Evolutionary conservation across 2,888 invertebrate genomes (phyloP), one percentile per base, ranked within the genome.

Genomic region (Epirrhoe alternata): DNA sequence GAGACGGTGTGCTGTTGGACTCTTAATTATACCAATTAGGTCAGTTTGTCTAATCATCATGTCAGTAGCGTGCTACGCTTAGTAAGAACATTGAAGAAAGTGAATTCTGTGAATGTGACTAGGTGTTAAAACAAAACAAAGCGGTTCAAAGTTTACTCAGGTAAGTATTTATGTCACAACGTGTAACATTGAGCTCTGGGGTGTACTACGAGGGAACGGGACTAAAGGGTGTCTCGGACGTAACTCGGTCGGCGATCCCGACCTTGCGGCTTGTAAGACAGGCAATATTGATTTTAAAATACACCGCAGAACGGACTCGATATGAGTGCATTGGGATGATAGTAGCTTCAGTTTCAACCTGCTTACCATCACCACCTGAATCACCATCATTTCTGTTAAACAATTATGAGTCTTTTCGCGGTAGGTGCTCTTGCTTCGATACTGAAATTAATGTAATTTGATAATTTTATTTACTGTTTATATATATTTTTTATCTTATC

Each of bases 141-240:
- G 80, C 81, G 80, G 83, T 89, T 88, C 83, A 86, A 89, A 86
- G 78, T 87, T 88, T 83, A 79, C 77, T 72, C 83, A 86, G 87
- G 86, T 87, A 86, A 86, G 87, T 88, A 89, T 90, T 87, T 89
- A 87, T 87, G 86, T 86, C 84, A 86, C 83, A 81, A 80, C 81
- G 86, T 86, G 88, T 86, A 88, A 87, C 85, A 86, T 83, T 79
- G 81, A 81, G 75, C 85, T 81, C 86, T 71, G 74, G 86, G 84
- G 85, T 84, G 80, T 79, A 80, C 80, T 83, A 80, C 77, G 75
- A 81, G 82, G 84, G 87, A 84, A 80, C 78, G 85, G 82, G 81
- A 80, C 78, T 79, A 77, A 82, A 82, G 85, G 85, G 86, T 85
- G 85, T 82, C 78, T 81, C 78, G 79, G 74, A 79, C 77, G 76